These are phyloP conservation scores for Eupeodes latifasciatus DNA, from an alignment of 2,888 invertebrate genomes.

Conservation along the genomic window DNA sequence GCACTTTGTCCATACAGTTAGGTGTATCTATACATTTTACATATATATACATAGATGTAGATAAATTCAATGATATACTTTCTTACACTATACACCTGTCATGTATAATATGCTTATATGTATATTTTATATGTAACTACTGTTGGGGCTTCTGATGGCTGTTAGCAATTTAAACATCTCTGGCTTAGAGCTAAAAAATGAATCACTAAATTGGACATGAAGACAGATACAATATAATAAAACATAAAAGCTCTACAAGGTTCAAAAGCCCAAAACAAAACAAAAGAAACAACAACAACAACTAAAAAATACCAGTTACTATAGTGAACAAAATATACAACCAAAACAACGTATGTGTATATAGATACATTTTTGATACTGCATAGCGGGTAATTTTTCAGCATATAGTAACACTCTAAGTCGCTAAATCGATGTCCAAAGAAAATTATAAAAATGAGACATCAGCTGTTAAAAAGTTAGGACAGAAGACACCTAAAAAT, in stretches of 20 bases:
- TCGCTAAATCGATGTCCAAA: background rate
- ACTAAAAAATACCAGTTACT: constrained; percentile 48
- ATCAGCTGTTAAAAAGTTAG: too few species aligned
- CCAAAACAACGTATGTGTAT: background rate
- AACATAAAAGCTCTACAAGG: constrained; percentile 55
- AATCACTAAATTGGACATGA: constrained; percentile 38
- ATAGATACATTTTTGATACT: background rate
- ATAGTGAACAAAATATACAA: constrained; percentile 17
- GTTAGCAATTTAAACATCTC: constrained; percentile 26
- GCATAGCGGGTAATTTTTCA: constrained; percentile 25
- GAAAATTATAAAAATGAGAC: too few species aligned
- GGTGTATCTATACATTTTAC: background rate
- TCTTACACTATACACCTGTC: constrained; percentile 48
- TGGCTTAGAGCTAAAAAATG: constrained; percentile 16
- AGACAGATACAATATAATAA: constrained; percentile 18
- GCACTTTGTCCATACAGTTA: constrained; percentile 44
- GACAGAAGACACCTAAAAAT: too few species aligned
- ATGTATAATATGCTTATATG: background rate
- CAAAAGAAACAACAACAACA: too few species aligned
- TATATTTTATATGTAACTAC: too few species aligned
- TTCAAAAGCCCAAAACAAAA: constrained; percentile 24
- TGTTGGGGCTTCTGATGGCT: background rate
- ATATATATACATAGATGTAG: constrained; percentile 11
- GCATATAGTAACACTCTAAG: background rate
- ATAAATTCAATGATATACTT: constrained; percentile 46